Evolutionary conservation across 2,888 invertebrate genomes (phyloP).

Genomic region (Caenorhabditis japonica): DNA sequence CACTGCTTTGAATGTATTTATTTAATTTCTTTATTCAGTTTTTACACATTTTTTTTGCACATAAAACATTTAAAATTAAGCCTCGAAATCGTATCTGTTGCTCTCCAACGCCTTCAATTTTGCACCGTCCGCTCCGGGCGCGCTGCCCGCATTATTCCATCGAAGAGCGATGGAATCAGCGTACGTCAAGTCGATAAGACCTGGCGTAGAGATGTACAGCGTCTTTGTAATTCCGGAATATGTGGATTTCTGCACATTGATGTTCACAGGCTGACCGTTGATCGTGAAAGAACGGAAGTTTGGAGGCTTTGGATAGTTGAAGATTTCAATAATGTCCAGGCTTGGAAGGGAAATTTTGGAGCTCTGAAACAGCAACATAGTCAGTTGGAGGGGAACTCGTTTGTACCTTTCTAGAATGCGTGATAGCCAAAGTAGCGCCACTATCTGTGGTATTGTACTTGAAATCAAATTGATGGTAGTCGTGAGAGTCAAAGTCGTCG

Average conservation of each 20-base stretch:
- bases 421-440: constrained; percentile 35
- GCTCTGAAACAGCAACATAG: constrained; percentile 17
- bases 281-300: constrained; percentile 60
- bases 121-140: neutral
- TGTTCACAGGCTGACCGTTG: constrained; percentile 53
- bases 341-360: constrained; percentile 47
- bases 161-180: constrained; percentile 35
- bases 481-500: constrained; percentile 36
- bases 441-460: constrained; percentile 31
- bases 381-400: neutral
- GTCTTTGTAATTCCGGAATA: constrained; percentile 50
- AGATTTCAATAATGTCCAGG: constrained; percentile 68
- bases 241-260: constrained; percentile 51
- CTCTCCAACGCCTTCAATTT: constrained; percentile 35
- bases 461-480: constrained; percentile 51
- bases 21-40: neutral
- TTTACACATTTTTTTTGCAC: neutral
- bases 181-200: constrained; percentile 40
- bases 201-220: constrained; percentile 47
- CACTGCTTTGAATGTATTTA: too few species aligned
- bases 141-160: constrained; percentile 36
- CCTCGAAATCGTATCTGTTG: constrained; percentile 23
- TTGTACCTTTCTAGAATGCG: constrained; percentile 27
- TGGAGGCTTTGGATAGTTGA: constrained; percentile 61
- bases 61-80: constrained; percentile 13